Conservation (phyloP, 2,113 vertebrate species). For the Gallinago paraguaiae region DNA sequence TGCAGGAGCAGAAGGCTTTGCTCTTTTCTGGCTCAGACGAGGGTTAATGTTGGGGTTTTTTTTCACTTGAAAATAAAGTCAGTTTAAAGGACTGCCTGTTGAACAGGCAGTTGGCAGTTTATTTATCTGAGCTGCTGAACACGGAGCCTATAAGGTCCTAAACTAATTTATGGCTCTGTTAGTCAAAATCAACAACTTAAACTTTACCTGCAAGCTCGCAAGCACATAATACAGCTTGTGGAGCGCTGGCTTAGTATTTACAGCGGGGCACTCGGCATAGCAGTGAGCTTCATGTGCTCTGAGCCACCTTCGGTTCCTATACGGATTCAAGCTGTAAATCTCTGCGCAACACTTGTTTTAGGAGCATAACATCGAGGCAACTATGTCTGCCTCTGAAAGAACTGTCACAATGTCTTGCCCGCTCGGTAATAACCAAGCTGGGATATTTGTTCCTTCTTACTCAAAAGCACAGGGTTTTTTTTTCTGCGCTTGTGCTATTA, state of each 20-base stretch:
- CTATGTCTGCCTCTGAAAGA: background rate
- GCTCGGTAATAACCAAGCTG: background rate
- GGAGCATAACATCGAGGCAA: background rate
- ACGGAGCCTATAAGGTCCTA: background rate
- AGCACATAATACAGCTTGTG: background rate
- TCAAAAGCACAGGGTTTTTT: background rate
- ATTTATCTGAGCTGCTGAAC: background rate
- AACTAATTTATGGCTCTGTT: conserved; percentile 1
- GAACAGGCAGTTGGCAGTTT: background rate
- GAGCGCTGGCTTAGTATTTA: background rate
- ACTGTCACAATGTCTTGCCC: background rate
- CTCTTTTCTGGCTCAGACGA: background rate
- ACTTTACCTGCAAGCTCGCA: background rate
- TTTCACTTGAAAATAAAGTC: background rate
- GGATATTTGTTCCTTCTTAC: background rate
- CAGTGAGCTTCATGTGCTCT: background rate
- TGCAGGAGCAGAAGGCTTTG: background rate
- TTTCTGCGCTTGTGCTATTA: background rate
- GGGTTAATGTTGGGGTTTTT: background rate
- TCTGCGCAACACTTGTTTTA: background rate
- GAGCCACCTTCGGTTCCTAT: background rate
- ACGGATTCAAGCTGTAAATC: background rate
- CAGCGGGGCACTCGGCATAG: accelerated
- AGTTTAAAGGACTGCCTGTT: background rate
- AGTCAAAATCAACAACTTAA: conserved; percentile 41